Evolutionary conservation across 2,113 vertebrate genomes (phyloP).

Genomic region (Ptilorrhoa leucosticta): DNA sequence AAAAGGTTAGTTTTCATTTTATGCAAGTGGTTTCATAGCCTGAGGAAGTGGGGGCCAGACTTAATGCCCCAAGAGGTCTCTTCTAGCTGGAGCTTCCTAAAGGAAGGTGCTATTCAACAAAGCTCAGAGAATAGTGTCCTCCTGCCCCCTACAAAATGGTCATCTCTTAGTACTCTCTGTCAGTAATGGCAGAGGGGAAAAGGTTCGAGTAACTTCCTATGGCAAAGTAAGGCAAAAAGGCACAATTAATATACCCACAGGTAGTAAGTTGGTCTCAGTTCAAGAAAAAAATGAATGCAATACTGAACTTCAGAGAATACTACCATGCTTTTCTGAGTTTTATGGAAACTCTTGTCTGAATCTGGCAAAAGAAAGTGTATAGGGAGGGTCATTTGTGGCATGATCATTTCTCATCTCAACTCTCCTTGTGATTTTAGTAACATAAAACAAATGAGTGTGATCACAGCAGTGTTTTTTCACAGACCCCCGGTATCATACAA

Average conservation of each 20-base stretch:
- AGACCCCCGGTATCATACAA: background rate
- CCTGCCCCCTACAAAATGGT: background rate
- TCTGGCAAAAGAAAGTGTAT: background rate
- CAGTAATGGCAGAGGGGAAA: background rate
- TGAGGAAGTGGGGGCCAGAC: background rate
- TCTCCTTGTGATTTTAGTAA: background rate
- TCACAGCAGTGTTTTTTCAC: background rate
- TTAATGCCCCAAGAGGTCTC: background rate
- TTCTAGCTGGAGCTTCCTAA: background rate
- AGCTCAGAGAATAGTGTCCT: background rate
- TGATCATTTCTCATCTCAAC: background rate
- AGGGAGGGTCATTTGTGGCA: background rate
- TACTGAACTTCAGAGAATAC: background rate
- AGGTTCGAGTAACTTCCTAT: background rate
- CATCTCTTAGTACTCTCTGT: background rate
- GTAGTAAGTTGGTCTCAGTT: background rate
- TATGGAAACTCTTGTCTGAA: background rate
- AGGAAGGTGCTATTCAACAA: background rate
- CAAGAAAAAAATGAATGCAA: background rate
- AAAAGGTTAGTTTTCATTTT: background rate
- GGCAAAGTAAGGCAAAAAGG: background rate
- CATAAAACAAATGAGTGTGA: background rate
- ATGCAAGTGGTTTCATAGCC: background rate
- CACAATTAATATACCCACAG: background rate
- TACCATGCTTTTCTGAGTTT: background rate